phyloP scores from a whole-genome alignment of 2,797 vertebrate species.

The Etheostoma perlongum region DNA sequence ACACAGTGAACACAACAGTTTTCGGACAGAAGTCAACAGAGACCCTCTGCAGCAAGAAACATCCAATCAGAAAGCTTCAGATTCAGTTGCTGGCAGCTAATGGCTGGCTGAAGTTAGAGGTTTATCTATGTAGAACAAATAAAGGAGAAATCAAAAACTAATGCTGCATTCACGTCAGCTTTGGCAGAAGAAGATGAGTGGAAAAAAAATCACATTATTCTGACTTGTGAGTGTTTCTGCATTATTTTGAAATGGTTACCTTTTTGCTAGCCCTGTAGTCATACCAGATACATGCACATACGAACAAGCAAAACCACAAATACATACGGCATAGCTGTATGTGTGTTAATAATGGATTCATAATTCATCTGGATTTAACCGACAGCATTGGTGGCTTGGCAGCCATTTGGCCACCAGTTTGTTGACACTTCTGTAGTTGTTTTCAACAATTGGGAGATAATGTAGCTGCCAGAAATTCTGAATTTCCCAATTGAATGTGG shows the following conservation, averaged over 20 bases:
- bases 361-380: not conserved
- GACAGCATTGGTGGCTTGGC: not conserved
- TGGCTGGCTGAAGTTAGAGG: not conserved
- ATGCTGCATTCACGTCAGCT: not conserved
- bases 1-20: constrained; percentile 4
- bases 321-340: not conserved
- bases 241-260: not conserved
- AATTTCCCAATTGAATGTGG: not conserved
- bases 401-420: constrained; percentile 5
- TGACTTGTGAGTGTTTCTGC: not conserved
- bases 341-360: not conserved
- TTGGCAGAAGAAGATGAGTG: not conserved
- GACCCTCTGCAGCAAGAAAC: not conserved
- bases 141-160: not conserved
- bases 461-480: not conserved
- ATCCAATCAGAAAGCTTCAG: not conserved
- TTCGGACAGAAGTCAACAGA: constrained; percentile 7
- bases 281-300: not conserved
- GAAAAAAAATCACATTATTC: not conserved
- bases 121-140: not conserved
- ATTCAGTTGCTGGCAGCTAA: not conserved
- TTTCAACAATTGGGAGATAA: not conserved
- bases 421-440: not conserved
- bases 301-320: not conserved
- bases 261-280: not conserved